Base-by-base conservation (phyloP, 2,888 invertebrate genomes). In the Neuroscelio doddi region DNA sequence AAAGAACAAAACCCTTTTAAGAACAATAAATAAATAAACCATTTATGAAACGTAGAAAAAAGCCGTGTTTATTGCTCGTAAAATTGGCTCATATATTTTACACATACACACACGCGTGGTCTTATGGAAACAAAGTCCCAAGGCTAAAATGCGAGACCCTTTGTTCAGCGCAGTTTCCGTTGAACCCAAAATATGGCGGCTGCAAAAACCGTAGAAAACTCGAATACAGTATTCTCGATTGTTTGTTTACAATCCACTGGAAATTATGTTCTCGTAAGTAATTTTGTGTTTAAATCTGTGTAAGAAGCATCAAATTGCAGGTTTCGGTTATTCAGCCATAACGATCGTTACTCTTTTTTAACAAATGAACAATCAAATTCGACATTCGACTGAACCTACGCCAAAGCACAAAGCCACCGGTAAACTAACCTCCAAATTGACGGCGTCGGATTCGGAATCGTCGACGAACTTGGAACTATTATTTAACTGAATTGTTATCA, bases 201-300 rank as follows among this genome's bases (percentile, higher is more conserved):
- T 32, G 58, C 65, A 29, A 61, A 64, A 55, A 58, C 66, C 29
- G 36, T 68, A 39, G 56, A 57, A 12, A 51, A 47, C 45, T 29
- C 56, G 15, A 58, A 50, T 24, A 52, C 64, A 53, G 55, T 66
- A 47, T 70, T 57, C 38, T 68, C 69, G 5, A 64, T 71, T 44
- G 47, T 69, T 47, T 57, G 61, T 16, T 44, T 73, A 12, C 56
- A 68, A 44, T 49, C 63, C n/a, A 4, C 57, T 9, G 56, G 46
- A 44, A 63, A 55, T 59, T 72, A 65, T 44, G 69, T 65, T 30
- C 44, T 69, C 24, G 72, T 73, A 52, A 72, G 73, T 68, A 49
- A 39, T 44, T 10, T 45, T n/a, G n/a, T n/a, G n/a, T n/a, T n/a
- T n/a, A n/a, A n/a, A n/a, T n/a, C n/a, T n/a, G n/a, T n/a, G n/a